Percentiles rank a stretch among this genome's conserved stretches.
Conservation (phyloP, 2,113 vertebrate genomes). For the Leuciscus idus region DNA sequence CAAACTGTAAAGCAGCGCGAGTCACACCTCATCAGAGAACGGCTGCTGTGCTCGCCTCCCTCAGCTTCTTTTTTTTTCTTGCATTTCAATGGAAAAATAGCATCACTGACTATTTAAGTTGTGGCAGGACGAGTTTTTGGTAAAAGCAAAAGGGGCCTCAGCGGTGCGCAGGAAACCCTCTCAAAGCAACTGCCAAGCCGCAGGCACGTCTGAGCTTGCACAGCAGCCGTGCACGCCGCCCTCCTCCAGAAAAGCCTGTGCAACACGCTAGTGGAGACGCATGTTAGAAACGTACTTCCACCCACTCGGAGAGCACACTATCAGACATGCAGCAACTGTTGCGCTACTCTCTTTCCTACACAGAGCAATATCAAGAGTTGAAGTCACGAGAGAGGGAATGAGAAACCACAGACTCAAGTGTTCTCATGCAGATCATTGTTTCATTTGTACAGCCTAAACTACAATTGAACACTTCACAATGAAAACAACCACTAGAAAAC, state of each 20-base stretch:
- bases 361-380: constrained; percentile 26
- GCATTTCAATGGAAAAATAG: constrained; percentile 5
- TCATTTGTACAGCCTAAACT: not conserved
- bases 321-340: constrained; percentile 10
- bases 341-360: constrained; percentile 30
- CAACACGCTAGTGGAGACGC: constrained; percentile 18
- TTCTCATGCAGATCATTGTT: not conserved
- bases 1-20: not conserved
- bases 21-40: constrained; percentile 7
- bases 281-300: constrained; percentile 27
- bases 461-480: not conserved
- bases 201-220: constrained; percentile 54
- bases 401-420: not conserved
- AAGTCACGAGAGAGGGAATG: not conserved
- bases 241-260: constrained; percentile 17
- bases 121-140: constrained; percentile 14
- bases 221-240: not conserved
- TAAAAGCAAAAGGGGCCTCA: constrained; percentile 37
- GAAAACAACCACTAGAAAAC: constrained; percentile 9
- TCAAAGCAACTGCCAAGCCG: constrained; percentile 21
- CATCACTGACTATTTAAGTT: not conserved
- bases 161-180: constrained; percentile 50
- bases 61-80: not conserved
- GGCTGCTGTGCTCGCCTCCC: not conserved
- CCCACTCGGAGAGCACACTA: constrained; percentile 18